Conservation (phyloP, 2,888 invertebrate genomes). For the Sphecodes monilicornis region DNA sequence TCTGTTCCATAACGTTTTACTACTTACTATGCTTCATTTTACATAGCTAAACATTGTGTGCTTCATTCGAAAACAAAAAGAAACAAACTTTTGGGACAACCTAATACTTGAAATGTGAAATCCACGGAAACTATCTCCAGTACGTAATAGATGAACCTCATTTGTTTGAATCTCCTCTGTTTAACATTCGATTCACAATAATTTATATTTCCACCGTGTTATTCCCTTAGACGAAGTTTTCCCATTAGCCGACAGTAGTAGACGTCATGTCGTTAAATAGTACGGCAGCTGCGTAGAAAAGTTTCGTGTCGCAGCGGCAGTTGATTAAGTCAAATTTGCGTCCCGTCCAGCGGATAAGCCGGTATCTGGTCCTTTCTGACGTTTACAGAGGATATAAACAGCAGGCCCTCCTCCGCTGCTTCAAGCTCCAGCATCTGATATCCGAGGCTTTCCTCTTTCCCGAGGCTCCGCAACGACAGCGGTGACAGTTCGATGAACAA, state of each 20-base stretch:
- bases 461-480: constrained; percentile 23
- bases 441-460: constrained; percentile 25
- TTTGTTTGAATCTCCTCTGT: not conserved
- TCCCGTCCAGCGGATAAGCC: constrained; percentile 33
- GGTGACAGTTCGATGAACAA: constrained; percentile 58
- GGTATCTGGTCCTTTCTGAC: constrained; percentile 25
- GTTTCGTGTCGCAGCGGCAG: not conserved
- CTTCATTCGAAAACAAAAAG: too few relatives aligned
- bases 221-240: not conserved
- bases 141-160: not conserved
- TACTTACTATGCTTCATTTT: too few relatives aligned
- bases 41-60: too few relatives aligned
- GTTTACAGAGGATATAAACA: constrained; percentile 70
- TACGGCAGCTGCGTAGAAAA: not conserved
- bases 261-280: not conserved
- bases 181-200: not conserved
- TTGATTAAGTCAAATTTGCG: constrained; percentile 33
- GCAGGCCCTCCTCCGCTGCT: constrained; percentile 24
- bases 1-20: too few relatives aligned
- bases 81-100: too few relatives aligned
- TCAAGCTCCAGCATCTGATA: constrained; percentile 38
- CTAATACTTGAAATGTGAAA: too few relatives aligned
- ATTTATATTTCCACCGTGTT: not conserved
- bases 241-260: not conserved
- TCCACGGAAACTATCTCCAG: too few relatives aligned